A percentile compares a stretch with the other conserved stretches of the same genome.
phyloP scores from a whole-genome alignment of 2,888 invertebrate genomes.

The Teleiodes luculella region DNA sequence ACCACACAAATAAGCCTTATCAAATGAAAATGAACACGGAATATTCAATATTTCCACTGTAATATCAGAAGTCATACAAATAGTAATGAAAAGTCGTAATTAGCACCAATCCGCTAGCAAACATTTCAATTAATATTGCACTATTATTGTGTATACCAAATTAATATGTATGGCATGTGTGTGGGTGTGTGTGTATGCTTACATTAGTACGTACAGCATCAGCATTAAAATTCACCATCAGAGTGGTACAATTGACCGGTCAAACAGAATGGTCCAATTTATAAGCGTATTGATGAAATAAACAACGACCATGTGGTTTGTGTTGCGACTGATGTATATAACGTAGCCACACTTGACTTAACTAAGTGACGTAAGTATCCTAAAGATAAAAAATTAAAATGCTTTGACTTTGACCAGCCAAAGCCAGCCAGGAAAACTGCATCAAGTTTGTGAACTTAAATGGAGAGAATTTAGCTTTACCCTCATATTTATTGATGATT shows the following conservation, averaged over 20 bases:
- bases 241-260: slow-evolving; percentile 37
- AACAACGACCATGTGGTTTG: too few relatives aligned
- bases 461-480: too few relatives aligned
- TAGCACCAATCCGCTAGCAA: background rate
- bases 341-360: too few relatives aligned
- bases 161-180: slow-evolving; percentile 3
- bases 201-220: background rate
- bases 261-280: slow-evolving; percentile 22
- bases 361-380: too few relatives aligned
- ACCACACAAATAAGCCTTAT: background rate
- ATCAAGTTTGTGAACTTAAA: too few relatives aligned
- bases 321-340: too few relatives aligned
- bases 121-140: background rate
- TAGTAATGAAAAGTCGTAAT: background rate
- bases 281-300: slow-evolving; percentile 18
- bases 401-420: too few relatives aligned
- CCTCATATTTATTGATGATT: too few relatives aligned
- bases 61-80: background rate
- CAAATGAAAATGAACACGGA: background rate
- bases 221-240: slow-evolving; percentile 5
- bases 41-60: background rate
- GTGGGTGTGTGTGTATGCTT: background rate
- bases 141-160: background rate
- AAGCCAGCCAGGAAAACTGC: too few relatives aligned
- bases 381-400: too few relatives aligned